These are phyloP conservation scores for Hystrix brachyura DNA, from an alignment of 2,113 vertebrate species.

Conservation along the genomic window DNA sequence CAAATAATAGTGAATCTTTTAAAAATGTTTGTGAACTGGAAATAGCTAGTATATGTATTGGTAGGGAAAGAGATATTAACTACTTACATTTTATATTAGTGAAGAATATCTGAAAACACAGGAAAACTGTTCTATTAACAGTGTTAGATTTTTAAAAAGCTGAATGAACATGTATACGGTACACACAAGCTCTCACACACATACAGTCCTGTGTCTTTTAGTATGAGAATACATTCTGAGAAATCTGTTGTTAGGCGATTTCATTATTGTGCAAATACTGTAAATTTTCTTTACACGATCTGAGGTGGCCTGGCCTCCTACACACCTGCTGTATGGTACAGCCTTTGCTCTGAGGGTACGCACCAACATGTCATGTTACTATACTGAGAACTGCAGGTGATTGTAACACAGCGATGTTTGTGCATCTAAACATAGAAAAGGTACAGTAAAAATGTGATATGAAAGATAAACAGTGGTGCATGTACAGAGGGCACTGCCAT, in stretches of 20 bases:
- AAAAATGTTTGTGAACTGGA: conserved; percentile 51
- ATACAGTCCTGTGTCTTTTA: background rate
- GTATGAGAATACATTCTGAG: background rate
- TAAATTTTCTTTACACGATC: background rate
- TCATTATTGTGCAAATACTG: background rate
- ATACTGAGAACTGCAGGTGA: too few relatives aligned
- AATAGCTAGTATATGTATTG: conserved; percentile 40
- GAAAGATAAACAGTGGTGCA: background rate
- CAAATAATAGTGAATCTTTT: conserved; percentile 35
- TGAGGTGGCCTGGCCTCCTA: background rate
- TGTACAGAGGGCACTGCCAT: background rate
- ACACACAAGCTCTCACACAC: background rate
- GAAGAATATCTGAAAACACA: conserved; percentile 24
- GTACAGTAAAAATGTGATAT: background rate
- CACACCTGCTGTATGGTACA: background rate
- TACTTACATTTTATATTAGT: background rate
- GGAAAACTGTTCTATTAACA: conserved; percentile 7
- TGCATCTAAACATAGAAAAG: background rate
- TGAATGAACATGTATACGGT: background rate
- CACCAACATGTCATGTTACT: background rate
- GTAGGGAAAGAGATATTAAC: conserved; percentile 10
- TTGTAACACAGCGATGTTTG: background rate
- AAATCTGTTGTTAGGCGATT: background rate
- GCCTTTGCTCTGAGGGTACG: background rate
- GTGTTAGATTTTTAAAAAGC: conserved; percentile 33